phyloP scores from a whole-genome alignment of 2,888 invertebrate genomes.

The Lochmaea crataegi region DNA sequence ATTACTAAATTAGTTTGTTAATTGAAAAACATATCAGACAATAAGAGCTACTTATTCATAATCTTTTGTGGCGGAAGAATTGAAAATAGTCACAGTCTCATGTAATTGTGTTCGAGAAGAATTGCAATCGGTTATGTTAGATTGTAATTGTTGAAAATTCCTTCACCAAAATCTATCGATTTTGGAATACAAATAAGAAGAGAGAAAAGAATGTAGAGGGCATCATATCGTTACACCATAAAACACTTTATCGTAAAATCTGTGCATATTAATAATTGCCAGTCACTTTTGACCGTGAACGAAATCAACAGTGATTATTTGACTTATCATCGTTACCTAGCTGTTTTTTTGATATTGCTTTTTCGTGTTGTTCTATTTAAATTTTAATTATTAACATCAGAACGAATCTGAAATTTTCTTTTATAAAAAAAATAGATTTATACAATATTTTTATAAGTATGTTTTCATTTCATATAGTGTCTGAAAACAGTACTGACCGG shows the following conservation, averaged over 20 bases:
- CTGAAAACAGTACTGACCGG: too few species aligned
- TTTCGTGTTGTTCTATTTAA: slow-evolving; percentile 27
- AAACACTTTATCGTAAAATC: slow-evolving; percentile 43
- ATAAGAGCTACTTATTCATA: neutral
- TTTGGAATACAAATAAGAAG: neutral
- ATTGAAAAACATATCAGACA: neutral
- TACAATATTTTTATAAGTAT: neutral
- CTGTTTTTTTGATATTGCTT: slow-evolving; percentile 33
- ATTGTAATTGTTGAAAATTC: neutral
- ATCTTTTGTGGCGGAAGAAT: neutral
- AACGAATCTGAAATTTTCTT: neutral
- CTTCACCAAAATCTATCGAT: neutral
- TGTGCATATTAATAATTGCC: slow-evolving; percentile 42
- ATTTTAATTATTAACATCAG: slow-evolving; percentile 6
- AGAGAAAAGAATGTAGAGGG: slow-evolving; percentile 8
- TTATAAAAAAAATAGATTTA: neutral
- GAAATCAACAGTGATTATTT: slow-evolving; percentile 48
- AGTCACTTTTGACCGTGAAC: slow-evolving; percentile 47
- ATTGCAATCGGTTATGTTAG: neutral
- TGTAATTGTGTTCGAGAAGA: neutral
- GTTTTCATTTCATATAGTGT: too few species aligned
- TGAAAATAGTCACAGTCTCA: neutral
- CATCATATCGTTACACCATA: slow-evolving; percentile 36
- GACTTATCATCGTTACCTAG: slow-evolving; percentile 48
- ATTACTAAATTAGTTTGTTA: neutral